These are phyloP conservation scores for Meandrusa payeni DNA, from an alignment of 2,888 invertebrate species.

Conservation along the genomic window DNA sequence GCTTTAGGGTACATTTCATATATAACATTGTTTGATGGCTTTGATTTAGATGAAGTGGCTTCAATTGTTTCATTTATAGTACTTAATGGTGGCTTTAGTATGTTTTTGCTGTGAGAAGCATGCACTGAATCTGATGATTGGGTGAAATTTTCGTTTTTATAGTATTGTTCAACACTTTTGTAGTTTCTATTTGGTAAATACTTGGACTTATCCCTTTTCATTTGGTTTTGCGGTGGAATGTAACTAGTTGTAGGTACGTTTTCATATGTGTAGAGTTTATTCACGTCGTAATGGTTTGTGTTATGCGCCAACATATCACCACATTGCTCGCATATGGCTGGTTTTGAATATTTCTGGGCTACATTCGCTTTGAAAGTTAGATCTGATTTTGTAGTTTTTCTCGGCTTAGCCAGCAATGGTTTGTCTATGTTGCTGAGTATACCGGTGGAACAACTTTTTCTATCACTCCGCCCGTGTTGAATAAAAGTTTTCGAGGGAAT, in stretches of 20 bases:
- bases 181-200: conserved; percentile 2
- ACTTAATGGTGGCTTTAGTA: conserved; percentile 41
- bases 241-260: background rate
- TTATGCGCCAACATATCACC: conserved; percentile 41
- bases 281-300: too few species aligned
- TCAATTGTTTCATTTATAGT: conserved; percentile 60
- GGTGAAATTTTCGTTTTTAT: conserved; percentile 60
- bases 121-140: conserved; percentile 46
- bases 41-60: conserved; percentile 30
- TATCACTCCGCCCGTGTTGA: conserved; percentile 19
- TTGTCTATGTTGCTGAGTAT: conserved; percentile 30
- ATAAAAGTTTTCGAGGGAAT: conserved; percentile 39
- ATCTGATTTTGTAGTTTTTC: conserved; percentile 58
- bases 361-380: conserved; percentile 35
- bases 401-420: conserved; percentile 32
- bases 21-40: conserved; percentile 29
- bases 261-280: background rate
- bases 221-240: too few species aligned
- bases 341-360: conserved; percentile 11
- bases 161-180: conserved; percentile 48
- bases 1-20: conserved; percentile 40
- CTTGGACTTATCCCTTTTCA: too few species aligned
- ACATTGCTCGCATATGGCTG: conserved; percentile 42
- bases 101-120: conserved; percentile 33
- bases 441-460: conserved; percentile 49